Percentiles rank a stretch among this genome's conserved stretches.
These are phyloP conservation scores for Oxygymnocypris stewartii DNA, from an alignment of 2,113 vertebrate species.

Conservation along the genomic window DNA sequence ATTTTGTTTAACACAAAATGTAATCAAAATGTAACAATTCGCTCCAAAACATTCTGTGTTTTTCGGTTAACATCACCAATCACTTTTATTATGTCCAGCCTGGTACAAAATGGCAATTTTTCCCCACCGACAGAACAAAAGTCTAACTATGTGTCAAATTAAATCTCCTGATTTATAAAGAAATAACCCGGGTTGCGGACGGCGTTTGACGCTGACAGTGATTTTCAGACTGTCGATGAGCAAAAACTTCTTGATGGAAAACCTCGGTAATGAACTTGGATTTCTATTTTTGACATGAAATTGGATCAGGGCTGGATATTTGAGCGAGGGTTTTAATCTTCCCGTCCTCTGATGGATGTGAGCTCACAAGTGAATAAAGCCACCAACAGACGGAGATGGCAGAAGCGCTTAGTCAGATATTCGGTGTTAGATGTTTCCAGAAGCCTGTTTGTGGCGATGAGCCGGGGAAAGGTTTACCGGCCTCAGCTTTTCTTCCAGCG, in stretches of 20 bases:
- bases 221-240: background rate
- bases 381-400: conserved; percentile 25
- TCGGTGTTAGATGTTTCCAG: conserved; percentile 36
- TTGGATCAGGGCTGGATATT: background rate
- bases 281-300: background rate
- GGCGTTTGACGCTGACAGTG: background rate
- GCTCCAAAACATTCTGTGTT: background rate
- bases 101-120: background rate
- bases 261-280: background rate
- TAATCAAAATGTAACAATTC: background rate
- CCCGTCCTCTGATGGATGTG: conserved; percentile 18
- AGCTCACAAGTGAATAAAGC: conserved; percentile 34
- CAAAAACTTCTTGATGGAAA: conserved; percentile 9
- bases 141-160: background rate
- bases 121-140: background rate
- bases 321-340: conserved; percentile 35
- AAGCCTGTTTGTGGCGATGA: conserved; percentile 1
- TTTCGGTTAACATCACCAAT: background rate
- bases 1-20: background rate
- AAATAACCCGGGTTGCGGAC: background rate
- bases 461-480: conserved; percentile 11
- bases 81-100: background rate
- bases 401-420: conserved; percentile 40
- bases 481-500: conserved; percentile 35
- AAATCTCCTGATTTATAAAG: background rate